Percentiles rank a stretch among this genome's conserved stretches.
Conservation (phyloP, 1,140 invertebrate genomes). For the Drosophila melanica region DNA sequence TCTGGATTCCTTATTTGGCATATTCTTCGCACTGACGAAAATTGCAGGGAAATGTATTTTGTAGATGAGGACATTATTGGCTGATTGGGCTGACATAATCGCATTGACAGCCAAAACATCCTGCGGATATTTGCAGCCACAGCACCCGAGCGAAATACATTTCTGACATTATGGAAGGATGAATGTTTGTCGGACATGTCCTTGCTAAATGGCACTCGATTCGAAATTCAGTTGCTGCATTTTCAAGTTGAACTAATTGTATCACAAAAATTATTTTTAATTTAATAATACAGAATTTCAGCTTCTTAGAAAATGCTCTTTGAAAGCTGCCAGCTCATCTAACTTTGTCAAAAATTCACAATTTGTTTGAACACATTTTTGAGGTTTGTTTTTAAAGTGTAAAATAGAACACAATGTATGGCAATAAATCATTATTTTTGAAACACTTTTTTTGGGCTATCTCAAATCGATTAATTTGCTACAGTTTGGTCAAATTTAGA, state of each 20-base stretch:
- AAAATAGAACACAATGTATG: too few relatives aligned
- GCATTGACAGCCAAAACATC: constrained; percentile 70
- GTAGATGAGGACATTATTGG: constrained; percentile 25
- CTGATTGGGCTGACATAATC: constrained; percentile 76
- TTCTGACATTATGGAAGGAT: background rate
- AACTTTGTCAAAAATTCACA: background rate
- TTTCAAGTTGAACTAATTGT: constrained; percentile 1
- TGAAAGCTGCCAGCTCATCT: background rate
- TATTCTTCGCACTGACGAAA: constrained; percentile 9
- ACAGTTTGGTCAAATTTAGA: too few relatives aligned
- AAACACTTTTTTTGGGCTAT: too few relatives aligned
- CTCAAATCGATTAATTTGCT: too few relatives aligned
- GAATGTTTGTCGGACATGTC: constrained; percentile 8
- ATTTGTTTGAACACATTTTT: too few relatives aligned
- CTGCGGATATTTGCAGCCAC: constrained; percentile 67
- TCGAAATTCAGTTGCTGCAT: background rate
- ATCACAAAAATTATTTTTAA: background rate
- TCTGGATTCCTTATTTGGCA: background rate
- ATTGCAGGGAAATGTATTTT: constrained; percentile 61
- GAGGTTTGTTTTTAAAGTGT: too few relatives aligned
- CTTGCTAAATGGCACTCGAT: background rate
- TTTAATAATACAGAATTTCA: background rate
- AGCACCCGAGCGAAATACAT: background rate
- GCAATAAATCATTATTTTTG: too few relatives aligned
- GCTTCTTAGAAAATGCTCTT: background rate